Conservation (phyloP, 2,113 vertebrate species). For the Excalfactoria chinensis region DNA sequence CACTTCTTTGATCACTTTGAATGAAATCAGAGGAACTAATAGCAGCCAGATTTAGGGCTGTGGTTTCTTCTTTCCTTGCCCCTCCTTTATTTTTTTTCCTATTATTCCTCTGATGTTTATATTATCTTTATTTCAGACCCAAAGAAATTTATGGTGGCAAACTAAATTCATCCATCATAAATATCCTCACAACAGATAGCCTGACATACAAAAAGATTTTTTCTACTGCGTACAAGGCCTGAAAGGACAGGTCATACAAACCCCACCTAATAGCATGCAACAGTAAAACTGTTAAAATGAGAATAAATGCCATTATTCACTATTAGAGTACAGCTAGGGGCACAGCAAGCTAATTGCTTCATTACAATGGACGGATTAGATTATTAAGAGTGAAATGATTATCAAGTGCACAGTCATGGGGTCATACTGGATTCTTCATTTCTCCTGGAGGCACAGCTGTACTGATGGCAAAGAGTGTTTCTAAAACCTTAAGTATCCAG, state of each 20-base stretch:
- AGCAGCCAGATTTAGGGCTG: not conserved
- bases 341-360: constrained; percentile 57
- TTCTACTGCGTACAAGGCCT: not conserved
- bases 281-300: constrained; percentile 21
- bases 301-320: not conserved
- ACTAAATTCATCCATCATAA: constrained; percentile 1
- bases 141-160: not conserved
- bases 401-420: constrained; percentile 45
- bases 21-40: constrained; percentile 11
- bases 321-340: constrained; percentile 36
- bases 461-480: not conserved
- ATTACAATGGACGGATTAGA: constrained; percentile 44
- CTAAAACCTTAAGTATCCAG: constrained; percentile 9
- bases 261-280: not conserved
- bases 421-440: constrained; percentile 37
- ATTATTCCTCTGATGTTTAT: not conserved
- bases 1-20: constrained; percentile 35
- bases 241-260: not conserved
- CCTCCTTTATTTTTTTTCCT: not conserved
- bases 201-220: not conserved
- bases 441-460: constrained; percentile 22
- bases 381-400: constrained; percentile 61
- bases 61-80: constrained; percentile 1
- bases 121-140: constrained; percentile 3
- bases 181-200: not conserved